Percentiles rank a stretch among this genome's conserved stretches.
Evolutionary conservation across 1,140 invertebrate genomes (phyloP).

Genomic region (Heterodera schachtii): DNA sequence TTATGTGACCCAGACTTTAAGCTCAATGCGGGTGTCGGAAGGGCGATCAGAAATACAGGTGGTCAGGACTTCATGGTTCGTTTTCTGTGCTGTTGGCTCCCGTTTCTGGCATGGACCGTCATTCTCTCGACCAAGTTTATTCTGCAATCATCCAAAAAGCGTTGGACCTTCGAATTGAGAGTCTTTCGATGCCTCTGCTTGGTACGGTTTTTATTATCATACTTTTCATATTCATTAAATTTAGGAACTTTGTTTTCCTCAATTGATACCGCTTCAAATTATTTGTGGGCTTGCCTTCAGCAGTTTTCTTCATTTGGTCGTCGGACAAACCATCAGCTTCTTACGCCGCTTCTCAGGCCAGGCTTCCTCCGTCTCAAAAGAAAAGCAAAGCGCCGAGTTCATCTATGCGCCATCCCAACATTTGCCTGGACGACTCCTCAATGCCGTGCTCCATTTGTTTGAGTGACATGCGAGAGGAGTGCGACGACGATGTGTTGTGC

Average conservation of each 20-base stretch:
- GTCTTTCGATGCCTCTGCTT: slow-evolving; percentile 29
- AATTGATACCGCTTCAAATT: background rate
- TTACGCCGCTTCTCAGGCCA: background rate
- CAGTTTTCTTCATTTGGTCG: slow-evolving; percentile 24
- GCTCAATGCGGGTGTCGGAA: slow-evolving; percentile 5
- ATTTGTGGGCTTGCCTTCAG: slow-evolving; percentile 14
- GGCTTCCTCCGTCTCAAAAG: background rate
- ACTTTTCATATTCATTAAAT: background rate
- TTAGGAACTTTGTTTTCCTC: background rate
- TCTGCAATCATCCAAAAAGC: slow-evolving; percentile 16
- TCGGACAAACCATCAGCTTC: background rate
- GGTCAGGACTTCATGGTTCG: slow-evolving; percentile 24
- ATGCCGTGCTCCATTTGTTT: slow-evolving; percentile 44
- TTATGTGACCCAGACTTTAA: slow-evolving; percentile 19
- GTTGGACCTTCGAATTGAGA: slow-evolving; percentile 14
- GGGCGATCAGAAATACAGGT: slow-evolving; percentile 10
- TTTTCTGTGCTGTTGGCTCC: slow-evolving; percentile 18
- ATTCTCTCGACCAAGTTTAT: slow-evolving; percentile 27
- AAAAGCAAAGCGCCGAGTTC: background rate
- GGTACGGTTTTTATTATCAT: slow-evolving; percentile 23
- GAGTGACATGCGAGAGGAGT: slow-evolving; percentile 22
- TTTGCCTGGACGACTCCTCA: slow-evolving; percentile 16
- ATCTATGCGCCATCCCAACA: background rate
- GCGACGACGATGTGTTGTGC: slow-evolving; percentile 29
- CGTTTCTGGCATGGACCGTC: background rate